Evolutionary conservation across 2,888 invertebrate species (phyloP).

Genomic region (Pycnomerus fuliginosus): DNA sequence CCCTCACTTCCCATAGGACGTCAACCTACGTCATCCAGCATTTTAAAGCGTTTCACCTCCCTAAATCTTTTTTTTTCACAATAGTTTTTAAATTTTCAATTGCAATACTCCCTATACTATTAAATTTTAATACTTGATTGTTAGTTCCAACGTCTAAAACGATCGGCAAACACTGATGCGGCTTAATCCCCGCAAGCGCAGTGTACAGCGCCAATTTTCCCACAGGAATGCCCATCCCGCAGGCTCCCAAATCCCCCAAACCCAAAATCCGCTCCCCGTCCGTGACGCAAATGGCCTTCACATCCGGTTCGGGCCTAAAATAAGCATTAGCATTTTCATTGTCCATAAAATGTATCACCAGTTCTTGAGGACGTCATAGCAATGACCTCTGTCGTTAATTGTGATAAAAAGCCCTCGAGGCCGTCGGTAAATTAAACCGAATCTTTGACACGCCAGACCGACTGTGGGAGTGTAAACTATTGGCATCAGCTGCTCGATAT

Average conservation of each 20-base stretch:
- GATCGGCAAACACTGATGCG: slow-evolving; percentile 92
- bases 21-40: too few species aligned
- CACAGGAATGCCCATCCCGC: slow-evolving; percentile 98
- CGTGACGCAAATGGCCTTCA: slow-evolving; percentile 87
- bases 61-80: too few species aligned
- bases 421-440: slow-evolving; percentile 90
- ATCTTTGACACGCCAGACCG: slow-evolving; percentile 94
- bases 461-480: slow-evolving; percentile 99
- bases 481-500: slow-evolving; percentile 93
- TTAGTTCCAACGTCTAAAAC: slow-evolving; percentile 94
- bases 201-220: slow-evolving; percentile 96
- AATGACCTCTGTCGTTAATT: slow-evolving; percentile 90
- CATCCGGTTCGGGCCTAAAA: slow-evolving; percentile 79
- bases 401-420: slow-evolving; percentile 96
- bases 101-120: too few species aligned
- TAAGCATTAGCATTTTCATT: slow-evolving; percentile 2
- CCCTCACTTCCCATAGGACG: too few species aligned
- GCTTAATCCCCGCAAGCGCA: slow-evolving; percentile 94
- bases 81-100: too few species aligned
- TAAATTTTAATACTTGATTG: slow-evolving; percentile 65
- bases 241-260: slow-evolving; percentile 93
- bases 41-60: too few species aligned
- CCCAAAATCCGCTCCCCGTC: slow-evolving; percentile 98
- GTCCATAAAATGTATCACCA: too few species aligned
- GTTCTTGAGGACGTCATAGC: slow-evolving; percentile 87